A percentile compares a stretch with the other conserved stretches of the same genome.
Conservation (phyloP, 2,888 invertebrate species). For the Kuschelorhynchus macadamiae region DNA sequence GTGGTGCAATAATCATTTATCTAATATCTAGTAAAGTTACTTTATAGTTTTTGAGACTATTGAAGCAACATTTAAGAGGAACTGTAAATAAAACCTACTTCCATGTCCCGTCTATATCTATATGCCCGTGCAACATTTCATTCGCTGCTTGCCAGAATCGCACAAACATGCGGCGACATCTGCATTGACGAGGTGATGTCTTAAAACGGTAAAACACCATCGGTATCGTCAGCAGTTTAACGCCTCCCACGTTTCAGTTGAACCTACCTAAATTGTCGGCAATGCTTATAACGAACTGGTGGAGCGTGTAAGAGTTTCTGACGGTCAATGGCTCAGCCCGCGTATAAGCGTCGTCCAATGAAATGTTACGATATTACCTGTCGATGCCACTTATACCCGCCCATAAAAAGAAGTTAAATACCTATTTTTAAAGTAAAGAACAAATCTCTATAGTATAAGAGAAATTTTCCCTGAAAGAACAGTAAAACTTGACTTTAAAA, state of each 20-base stretch:
- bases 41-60: too few species aligned
- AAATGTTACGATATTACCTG: slow-evolving; percentile 44
- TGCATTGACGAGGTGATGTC: not conserved
- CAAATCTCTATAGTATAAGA: too few species aligned
- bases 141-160: too few species aligned
- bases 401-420: slow-evolving; percentile 35
- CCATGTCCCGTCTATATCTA: too few species aligned
- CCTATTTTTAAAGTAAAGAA: too few species aligned
- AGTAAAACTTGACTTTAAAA: too few species aligned
- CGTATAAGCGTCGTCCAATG: slow-evolving; percentile 56
- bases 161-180: too few species aligned
- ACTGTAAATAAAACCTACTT: too few species aligned
- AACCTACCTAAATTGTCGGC: slow-evolving; percentile 33
- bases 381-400: slow-evolving; percentile 39
- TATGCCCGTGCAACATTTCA: too few species aligned
- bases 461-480: not conserved
- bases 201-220: not conserved
- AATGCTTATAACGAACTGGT: slow-evolving; percentile 56
- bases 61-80: too few species aligned
- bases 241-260: slow-evolving; percentile 40
- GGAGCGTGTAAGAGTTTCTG: slow-evolving; percentile 62
- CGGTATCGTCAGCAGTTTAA: not conserved
- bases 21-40: too few species aligned
- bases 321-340: slow-evolving; percentile 61
- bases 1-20: too few species aligned